phyloP scores from a whole-genome alignment of 2,888 invertebrate species.

The Heliconius ismenius region DNA sequence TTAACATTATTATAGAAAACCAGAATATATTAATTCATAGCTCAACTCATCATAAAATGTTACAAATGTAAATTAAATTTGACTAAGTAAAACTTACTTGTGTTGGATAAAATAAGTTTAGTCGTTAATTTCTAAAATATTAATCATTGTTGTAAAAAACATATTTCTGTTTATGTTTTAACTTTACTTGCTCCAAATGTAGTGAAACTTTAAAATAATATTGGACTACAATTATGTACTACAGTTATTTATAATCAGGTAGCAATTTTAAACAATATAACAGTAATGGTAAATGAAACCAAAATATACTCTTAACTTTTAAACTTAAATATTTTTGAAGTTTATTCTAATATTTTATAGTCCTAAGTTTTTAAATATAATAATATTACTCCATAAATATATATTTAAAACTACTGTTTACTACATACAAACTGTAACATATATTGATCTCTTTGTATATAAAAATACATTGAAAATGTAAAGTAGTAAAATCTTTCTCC shows the following conservation, averaged over 20 bases:
- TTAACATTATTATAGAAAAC: not conserved
- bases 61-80: not conserved
- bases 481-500: conserved; percentile 38
- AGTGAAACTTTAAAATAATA: not conserved
- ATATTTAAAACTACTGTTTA: not conserved
- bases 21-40: not conserved
- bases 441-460: conserved; percentile 21
- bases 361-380: not conserved
- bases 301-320: too few species aligned
- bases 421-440: not conserved
- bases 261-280: not conserved
- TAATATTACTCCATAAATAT: not conserved
- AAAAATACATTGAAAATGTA: conserved; percentile 30
- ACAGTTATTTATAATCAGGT: not conserved
- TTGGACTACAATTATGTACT: not conserved
- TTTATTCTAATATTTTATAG: not conserved
- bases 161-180: too few species aligned
- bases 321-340: too few species aligned
- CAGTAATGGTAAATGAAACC: not conserved
- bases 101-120: not conserved
- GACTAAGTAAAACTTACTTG: not conserved
- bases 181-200: not conserved
- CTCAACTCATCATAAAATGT: not conserved
- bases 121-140: not conserved
- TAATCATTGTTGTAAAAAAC: not conserved